Conservation (phyloP, 2,797 vertebrate species). For the Periparus ater region DNA sequence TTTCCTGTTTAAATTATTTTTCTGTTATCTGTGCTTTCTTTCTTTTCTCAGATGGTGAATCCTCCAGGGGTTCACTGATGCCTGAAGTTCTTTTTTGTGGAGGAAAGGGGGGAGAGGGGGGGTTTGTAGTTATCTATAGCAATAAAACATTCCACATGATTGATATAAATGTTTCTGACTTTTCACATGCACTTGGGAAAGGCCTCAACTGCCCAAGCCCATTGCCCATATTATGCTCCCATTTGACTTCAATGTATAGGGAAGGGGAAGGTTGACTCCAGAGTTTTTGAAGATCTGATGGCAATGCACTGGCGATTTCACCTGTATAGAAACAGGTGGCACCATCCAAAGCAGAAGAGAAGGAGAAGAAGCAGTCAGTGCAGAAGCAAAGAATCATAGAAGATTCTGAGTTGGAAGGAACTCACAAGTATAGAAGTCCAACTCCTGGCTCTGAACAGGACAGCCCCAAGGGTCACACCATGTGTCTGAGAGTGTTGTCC, state of each 20-base stretch:
- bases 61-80: background rate
- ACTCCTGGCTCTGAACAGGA: background rate
- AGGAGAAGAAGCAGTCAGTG: background rate
- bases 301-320: background rate
- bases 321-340: background rate
- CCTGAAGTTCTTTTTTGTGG: constrained; percentile 13
- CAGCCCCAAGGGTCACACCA: background rate
- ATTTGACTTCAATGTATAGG: background rate
- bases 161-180: background rate
- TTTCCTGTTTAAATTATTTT: background rate
- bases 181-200: background rate
- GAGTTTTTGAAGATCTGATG: background rate
- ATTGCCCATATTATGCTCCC: background rate
- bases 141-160: background rate
- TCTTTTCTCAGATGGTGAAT: background rate
- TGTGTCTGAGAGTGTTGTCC: rapidly evolving
- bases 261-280: background rate
- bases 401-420: background rate
- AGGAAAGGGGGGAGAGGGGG: background rate
- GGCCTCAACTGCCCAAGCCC: background rate
- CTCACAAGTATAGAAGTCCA: background rate
- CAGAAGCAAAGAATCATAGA: background rate
- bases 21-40: background rate
- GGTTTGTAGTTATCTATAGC: background rate
- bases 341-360: background rate